Evolutionary conservation across 2,113 vertebrate species (phyloP).

Genomic region (Artemisiospiza belli): DNA sequence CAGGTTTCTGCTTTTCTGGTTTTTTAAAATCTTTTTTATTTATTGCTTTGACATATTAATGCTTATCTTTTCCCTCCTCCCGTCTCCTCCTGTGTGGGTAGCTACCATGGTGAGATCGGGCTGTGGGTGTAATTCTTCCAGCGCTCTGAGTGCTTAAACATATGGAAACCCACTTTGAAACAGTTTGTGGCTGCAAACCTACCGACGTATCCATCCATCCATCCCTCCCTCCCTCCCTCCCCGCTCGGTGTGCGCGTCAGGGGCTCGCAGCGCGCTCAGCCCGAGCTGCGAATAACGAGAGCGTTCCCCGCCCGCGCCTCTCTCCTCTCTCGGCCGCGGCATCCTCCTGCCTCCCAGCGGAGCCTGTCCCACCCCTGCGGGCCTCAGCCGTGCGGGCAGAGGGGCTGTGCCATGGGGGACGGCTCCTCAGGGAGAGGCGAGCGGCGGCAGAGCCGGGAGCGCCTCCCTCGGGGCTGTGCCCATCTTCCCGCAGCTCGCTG

Average conservation of each 20-base stretch:
- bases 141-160: conserved; percentile 29
- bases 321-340: not conserved
- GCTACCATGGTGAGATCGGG: conserved; percentile 69
- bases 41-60: conserved; percentile 36
- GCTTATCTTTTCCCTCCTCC: not conserved
- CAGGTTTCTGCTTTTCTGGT: not conserved
- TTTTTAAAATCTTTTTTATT: not conserved
- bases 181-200: conserved; percentile 61
- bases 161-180: conserved; percentile 62
- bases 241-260: not conserved
- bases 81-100: conserved; percentile 66
- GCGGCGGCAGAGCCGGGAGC: not conserved
- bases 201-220: not conserved
- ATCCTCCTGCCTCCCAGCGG: not conserved
- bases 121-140: conserved; percentile 73
- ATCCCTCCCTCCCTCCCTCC: not conserved
- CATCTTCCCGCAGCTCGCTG: not conserved
- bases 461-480: not conserved
- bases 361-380: not conserved
- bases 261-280: not conserved
- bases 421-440: not conserved
- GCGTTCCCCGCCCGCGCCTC: not conserved
- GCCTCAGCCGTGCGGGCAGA: not conserved
- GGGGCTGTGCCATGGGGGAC: not conserved
- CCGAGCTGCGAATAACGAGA: not conserved